Evolutionary conservation across 2,113 vertebrate genomes (phyloP).

Genomic region (Bubo bubo): DNA sequence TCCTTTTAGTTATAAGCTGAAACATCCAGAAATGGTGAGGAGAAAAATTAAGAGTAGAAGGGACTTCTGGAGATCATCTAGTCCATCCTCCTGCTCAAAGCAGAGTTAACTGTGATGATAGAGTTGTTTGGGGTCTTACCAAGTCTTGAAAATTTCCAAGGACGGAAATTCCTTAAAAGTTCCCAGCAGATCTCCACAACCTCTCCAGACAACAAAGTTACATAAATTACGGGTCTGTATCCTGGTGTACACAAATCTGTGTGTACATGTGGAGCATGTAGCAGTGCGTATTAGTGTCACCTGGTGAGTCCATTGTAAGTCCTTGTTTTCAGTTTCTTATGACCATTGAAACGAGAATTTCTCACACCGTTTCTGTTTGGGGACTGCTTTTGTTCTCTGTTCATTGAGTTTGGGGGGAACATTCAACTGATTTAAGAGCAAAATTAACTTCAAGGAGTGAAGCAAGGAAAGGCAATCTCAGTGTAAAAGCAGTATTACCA

Average conservation of each 20-base stretch:
- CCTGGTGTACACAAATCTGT: neutral
- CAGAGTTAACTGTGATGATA: neutral
- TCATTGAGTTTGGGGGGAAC: neutral
- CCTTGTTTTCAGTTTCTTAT: neutral
- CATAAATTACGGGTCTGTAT: neutral
- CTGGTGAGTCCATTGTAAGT: neutral
- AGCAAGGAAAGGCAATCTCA: neutral
- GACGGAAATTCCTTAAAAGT: neutral
- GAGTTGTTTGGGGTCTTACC: neutral
- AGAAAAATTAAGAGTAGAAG: neutral
- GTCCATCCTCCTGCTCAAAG: neutral
- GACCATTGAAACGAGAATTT: neutral
- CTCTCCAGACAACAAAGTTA: neutral
- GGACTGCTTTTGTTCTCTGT: neutral
- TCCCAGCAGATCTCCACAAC: neutral
- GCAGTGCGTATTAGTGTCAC: neutral
- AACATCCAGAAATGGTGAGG: neutral
- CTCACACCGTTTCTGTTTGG: neutral
- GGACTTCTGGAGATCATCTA: neutral
- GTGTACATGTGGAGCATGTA: neutral
- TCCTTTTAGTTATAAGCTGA: neutral
- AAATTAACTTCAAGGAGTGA: neutral
- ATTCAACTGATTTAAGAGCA: neutral
- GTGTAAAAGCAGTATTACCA: neutral
- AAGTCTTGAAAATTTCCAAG: neutral